Evolutionary conservation across 2,797 vertebrate genomes (phyloP).

Genomic region (Carcharodon carcharias): DNA sequence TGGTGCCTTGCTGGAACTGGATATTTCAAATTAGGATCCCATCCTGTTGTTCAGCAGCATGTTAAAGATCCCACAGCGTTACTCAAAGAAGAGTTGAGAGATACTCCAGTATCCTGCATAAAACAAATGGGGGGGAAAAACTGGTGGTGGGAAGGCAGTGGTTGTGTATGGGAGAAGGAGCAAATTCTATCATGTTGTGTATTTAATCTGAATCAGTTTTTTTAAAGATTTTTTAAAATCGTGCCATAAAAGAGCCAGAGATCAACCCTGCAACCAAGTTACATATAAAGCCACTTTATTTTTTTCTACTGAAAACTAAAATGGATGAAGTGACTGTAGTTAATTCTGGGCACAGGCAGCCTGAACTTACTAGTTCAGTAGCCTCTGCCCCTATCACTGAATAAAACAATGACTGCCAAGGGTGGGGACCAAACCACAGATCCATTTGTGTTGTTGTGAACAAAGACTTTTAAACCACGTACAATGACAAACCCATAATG

Average conservation of each 20-base stretch:
- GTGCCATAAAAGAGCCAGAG: background rate
- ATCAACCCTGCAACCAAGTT: background rate
- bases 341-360: background rate
- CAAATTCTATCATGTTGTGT: background rate
- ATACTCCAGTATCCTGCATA: background rate
- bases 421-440: constrained; percentile 26
- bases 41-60: background rate
- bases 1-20: too few species aligned
- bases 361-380: background rate
- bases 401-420: background rate
- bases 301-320: background rate
- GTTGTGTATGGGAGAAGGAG: background rate
- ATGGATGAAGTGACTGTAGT: background rate
- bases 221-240: background rate
- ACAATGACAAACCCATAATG: background rate
- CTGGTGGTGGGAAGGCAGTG: background rate
- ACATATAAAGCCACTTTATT: background rate
- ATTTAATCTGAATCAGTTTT: background rate
- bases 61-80: background rate
- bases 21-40: background rate
- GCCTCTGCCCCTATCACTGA: background rate
- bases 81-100: background rate
- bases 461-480: background rate
- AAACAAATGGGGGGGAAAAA: background rate
- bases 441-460: constrained; percentile 3